Evolutionary conservation across 1,140 invertebrate genomes (phyloP).

Genomic region (Drosophila persimilis): DNA sequence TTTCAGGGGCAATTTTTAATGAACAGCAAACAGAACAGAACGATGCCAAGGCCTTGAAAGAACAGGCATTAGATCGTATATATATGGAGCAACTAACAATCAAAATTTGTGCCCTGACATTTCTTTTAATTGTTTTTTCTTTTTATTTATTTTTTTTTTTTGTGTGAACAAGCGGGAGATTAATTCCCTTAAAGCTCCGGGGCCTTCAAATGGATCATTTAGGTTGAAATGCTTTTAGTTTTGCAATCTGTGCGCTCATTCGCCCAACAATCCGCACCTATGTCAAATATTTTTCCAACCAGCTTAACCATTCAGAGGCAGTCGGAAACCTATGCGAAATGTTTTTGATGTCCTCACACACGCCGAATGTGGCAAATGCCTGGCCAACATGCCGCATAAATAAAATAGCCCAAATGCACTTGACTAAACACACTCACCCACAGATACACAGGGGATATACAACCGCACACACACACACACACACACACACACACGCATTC

Average conservation of each 20-base stretch:
- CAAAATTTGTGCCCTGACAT: conserved; percentile 27
- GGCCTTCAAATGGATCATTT: background rate
- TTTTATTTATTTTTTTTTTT: conserved; percentile 7
- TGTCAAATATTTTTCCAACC: conserved; percentile 48
- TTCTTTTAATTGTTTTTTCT: conserved; percentile 53
- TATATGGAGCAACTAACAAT: conserved; percentile 19
- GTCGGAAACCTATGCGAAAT: conserved; percentile 38
- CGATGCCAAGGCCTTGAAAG: conserved; percentile 10
- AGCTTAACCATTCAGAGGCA: conserved; percentile 45
- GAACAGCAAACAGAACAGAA: conserved; percentile 65
- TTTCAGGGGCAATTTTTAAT: conserved; percentile 78
- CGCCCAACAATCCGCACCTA: conserved; percentile 43
- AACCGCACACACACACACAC: background rate
- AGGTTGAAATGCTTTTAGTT: conserved; percentile 25
- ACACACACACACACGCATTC: conserved; percentile 17
- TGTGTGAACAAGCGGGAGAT: background rate
- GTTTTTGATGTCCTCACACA: conserved; percentile 47
- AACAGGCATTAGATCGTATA: background rate
- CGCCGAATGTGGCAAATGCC: conserved; percentile 59
- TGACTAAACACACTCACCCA: conserved; percentile 58
- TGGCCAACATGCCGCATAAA: conserved; percentile 63
- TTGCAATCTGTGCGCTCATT: conserved; percentile 19
- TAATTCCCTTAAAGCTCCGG: background rate
- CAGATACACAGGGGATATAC: conserved; percentile 3
- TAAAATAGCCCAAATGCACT: conserved; percentile 78